Evolutionary conservation across 2,113 vertebrate genomes (phyloP).

Genomic region (Aythya baeri): DNA sequence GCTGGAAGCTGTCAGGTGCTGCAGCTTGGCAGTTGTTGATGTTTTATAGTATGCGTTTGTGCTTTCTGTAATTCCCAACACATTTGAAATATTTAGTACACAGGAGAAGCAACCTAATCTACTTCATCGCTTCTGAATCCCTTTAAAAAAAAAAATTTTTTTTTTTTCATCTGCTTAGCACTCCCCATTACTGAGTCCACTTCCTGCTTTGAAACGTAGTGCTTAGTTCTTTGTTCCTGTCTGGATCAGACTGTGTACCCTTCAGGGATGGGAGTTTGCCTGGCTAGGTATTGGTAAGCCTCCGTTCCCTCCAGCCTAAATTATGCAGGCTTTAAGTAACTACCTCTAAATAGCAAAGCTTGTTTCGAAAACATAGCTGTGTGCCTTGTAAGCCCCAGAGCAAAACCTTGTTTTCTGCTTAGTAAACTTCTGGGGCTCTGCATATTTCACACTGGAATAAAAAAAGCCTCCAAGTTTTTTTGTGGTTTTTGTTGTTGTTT

Average conservation of each 20-base stretch:
- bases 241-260: slow-evolving; percentile 27
- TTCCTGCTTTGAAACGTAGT: slow-evolving; percentile 42
- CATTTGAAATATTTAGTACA: background rate
- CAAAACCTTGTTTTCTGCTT: background rate
- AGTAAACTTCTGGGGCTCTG: background rate
- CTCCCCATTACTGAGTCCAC: background rate
- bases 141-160: background rate
- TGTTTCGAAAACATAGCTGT: background rate
- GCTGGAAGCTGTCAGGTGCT: background rate
- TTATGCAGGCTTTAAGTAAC: slow-evolving; percentile 9
- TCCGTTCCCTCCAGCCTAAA: slow-evolving; percentile 3
- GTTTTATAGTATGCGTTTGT: background rate
- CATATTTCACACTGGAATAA: fast-evolving
- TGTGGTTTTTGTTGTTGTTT: background rate
- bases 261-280: slow-evolving; percentile 36
- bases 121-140: background rate
- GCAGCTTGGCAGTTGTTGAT: background rate
- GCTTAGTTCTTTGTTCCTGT: slow-evolving; percentile 50
- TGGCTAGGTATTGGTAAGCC: slow-evolving; percentile 14
- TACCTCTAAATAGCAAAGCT: slow-evolving; percentile 22
- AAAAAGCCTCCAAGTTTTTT: background rate
- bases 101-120: background rate
- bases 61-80: background rate
- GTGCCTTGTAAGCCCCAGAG: background rate
- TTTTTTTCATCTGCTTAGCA: slow-evolving; percentile 26